Base-by-base conservation (phyloP, 2,113 vertebrate species). In the Catharus fuscescens region DNA sequence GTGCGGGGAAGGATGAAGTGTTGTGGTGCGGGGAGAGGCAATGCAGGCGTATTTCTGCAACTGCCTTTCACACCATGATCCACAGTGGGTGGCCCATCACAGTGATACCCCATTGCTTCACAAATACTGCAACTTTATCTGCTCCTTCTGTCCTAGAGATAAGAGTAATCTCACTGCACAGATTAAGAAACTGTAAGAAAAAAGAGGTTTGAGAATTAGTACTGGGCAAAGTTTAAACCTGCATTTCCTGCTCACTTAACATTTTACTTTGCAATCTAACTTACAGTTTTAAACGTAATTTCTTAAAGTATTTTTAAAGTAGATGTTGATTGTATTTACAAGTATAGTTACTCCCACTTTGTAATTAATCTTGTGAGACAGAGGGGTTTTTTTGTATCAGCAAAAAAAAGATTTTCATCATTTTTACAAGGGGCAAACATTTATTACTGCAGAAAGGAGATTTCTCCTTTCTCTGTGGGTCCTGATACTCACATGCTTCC, bases 1-100 rank as follows among this genome's bases (percentile, higher is more conserved):
- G 12, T 20, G 29, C 0, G 0, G 47, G 14, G 21, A 71, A 74
- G 18, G 65, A 34, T 1, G 2, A 70, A 48, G 12, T 0, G 0
- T 12, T 5, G 12, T 18, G 9, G 19, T 28, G 25, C 0, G 0
- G 34, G 57, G 40, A 76, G 50, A 64, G 29, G 45, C 2, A 3
- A 38, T 24, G 25, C 40, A 1, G 6, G 7, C 14, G 73, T 47
- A 24, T 50, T 60, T 23, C 62, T 5, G 3, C 45, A 65, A n/a
- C 76, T 10, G 4, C 42, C 29, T 74, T 56, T 44, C 19, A 18
- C 29, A 3, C 40, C 28, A 0, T 11, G 10, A 50, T 79, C 79
- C 12, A 1, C 15, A 13, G 53, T 7, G 26, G 42, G 60, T 88
- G 62, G 54, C 52, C 69, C 34, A 34, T 76, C 53, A 14, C 2